Percentiles rank a stretch among this genome's conserved stretches.
phyloP scores from a whole-genome alignment of 2,888 invertebrate species.

The Melanotus villosus region DNA sequence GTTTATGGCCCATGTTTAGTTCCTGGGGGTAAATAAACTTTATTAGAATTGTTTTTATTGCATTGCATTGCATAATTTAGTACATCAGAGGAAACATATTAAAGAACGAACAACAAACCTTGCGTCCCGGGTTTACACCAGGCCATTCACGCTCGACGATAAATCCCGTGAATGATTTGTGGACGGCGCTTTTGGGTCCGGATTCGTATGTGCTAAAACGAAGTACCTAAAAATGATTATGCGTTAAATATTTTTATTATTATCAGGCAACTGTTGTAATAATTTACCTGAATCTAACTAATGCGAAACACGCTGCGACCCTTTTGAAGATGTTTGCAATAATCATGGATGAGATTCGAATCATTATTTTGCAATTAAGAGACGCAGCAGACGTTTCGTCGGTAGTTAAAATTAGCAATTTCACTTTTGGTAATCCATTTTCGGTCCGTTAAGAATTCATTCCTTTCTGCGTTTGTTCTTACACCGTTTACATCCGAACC shows the following conservation, averaged over 20 bases:
- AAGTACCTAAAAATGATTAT: constrained; percentile 83
- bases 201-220: constrained; percentile 92
- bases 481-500: constrained; percentile 96
- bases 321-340: no score
- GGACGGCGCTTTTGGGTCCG: constrained; percentile 92
- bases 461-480: constrained; percentile 92
- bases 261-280: no score
- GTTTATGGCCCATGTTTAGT: constrained; percentile 96
- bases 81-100: no score
- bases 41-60: no score
- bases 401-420: no score
- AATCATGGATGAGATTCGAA: no score
- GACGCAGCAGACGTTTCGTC: no score
- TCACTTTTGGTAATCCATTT: constrained; percentile 99
- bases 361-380: no score
- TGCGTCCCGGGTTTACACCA: constrained; percentile 91
- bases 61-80: no score
- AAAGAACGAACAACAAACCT: no score
- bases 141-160: constrained; percentile 93
- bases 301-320: no score
- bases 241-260: constrained; percentile 4
- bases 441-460: constrained; percentile 92
- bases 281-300: no score
- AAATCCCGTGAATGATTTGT: constrained; percentile 97
- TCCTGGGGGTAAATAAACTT: constrained; percentile 75